Conservation (phyloP, 1,140 invertebrate species). For the Drosophila varians region DNA sequence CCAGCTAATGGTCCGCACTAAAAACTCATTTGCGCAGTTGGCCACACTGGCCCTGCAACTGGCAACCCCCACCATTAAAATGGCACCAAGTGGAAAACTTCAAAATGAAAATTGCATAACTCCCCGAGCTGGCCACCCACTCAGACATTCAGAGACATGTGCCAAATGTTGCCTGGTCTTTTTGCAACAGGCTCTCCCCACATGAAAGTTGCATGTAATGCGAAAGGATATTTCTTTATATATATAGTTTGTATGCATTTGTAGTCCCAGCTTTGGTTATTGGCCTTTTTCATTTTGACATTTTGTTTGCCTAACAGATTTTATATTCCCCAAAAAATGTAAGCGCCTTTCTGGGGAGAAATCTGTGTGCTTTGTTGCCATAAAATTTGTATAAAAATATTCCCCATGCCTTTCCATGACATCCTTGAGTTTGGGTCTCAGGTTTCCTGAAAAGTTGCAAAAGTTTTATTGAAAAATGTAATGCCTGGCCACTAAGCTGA, state of each 20-base stretch:
- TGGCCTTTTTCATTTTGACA: constrained; percentile 47
- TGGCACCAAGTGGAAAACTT: constrained; percentile 49
- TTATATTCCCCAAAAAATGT: constrained; percentile 28
- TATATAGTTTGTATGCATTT: constrained; percentile 28
- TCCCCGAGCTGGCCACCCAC: constrained; percentile 36
- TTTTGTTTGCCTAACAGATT: constrained; percentile 68
- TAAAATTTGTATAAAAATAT: constrained; percentile 15
- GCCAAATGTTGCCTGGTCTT: background rate
- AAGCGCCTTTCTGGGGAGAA: constrained; percentile 16
- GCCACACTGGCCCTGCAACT: constrained; percentile 27
- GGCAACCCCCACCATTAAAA: constrained; percentile 6
- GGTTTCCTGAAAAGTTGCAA: background rate
- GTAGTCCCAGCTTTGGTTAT: constrained; percentile 44
- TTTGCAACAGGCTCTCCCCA: constrained; percentile 14
- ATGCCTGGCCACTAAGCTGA: background rate
- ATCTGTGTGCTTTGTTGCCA: constrained; percentile 18
- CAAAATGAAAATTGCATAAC: constrained; percentile 72
- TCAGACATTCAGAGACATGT: constrained; percentile 22
- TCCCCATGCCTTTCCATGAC: background rate
- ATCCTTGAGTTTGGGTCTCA: background rate
- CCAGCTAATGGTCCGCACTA: constrained; percentile 54
- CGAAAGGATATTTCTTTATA: constrained; percentile 13
- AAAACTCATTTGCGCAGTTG: constrained; percentile 59
- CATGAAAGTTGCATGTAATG: constrained; percentile 66
- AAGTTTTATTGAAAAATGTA: background rate